These are phyloP conservation scores for Sminthopsis crassicaudata DNA, from an alignment of 2,113 vertebrate species.

Conservation along the genomic window DNA sequence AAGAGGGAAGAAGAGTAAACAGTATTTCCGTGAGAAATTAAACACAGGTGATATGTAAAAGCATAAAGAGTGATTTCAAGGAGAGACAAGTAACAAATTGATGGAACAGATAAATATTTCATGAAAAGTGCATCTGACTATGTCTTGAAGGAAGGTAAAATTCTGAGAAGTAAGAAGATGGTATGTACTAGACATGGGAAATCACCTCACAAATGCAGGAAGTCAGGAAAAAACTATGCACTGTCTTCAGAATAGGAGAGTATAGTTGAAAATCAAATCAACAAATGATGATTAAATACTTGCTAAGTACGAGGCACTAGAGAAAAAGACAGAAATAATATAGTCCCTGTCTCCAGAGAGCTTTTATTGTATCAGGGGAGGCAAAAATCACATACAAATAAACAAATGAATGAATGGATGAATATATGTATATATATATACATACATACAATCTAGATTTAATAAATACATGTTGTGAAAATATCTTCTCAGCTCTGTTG, in stretches of 20 bases:
- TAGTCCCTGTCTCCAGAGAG: too few relatives aligned
- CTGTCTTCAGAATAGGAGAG: background rate
- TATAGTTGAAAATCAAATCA: background rate
- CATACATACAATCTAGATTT: too few relatives aligned
- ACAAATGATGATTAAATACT: too few relatives aligned
- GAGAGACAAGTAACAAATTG: background rate
- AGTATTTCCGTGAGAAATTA: background rate
- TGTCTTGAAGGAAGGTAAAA: background rate
- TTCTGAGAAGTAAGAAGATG: background rate
- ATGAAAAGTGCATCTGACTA: background rate
- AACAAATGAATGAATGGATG: too few relatives aligned
- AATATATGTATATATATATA: too few relatives aligned
- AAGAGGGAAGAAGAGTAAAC: background rate
- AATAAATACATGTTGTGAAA: too few relatives aligned
- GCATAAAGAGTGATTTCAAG: background rate
- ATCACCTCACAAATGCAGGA: background rate
- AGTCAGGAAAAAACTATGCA: background rate
- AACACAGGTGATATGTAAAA: background rate
- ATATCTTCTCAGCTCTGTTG: too few relatives aligned
- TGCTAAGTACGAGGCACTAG: too few relatives aligned
- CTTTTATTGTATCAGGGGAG: too few relatives aligned
- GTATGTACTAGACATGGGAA: background rate
- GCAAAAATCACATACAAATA: too few relatives aligned
- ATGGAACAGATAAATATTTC: background rate
- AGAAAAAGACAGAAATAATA: too few relatives aligned